These are phyloP conservation scores for Pterocles gutturalis DNA, from an alignment of 2,113 vertebrate genomes.

Conservation along the genomic window DNA sequence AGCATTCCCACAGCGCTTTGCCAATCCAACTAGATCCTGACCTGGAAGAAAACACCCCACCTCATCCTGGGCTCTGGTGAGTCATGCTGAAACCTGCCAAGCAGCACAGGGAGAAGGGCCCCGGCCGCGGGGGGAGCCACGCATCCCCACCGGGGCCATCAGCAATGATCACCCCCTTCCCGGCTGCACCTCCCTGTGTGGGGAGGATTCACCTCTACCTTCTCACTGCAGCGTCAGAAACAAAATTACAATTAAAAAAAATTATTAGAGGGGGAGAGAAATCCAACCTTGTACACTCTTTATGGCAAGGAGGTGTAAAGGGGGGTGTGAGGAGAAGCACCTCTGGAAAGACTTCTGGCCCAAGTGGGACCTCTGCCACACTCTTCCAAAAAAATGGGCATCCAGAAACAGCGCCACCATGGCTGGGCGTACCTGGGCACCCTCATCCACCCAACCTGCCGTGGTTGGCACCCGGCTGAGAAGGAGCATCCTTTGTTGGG, in stretches of 20 bases:
- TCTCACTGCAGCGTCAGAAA: not conserved
- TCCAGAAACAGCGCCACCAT: fast-evolving
- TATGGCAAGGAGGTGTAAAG: not conserved
- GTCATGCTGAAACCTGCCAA: not conserved
- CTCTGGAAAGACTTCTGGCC: not conserved
- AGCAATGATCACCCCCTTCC: not conserved
- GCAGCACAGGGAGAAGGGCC: not conserved
- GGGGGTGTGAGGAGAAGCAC: not conserved
- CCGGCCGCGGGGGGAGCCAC: fast-evolving
- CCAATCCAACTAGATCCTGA: slow-evolving; percentile 44
- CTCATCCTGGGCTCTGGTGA: not conserved
- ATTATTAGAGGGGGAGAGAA: not conserved
- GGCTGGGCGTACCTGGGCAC: not conserved
- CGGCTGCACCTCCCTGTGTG: not conserved
- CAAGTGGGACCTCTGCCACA: not conserved
- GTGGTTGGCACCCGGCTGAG: fast-evolving
- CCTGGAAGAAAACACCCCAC: slow-evolving; percentile 31
- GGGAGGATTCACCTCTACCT: not conserved
- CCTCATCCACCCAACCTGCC: fast-evolving
- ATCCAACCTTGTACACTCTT: not conserved
- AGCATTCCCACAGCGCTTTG: slow-evolving; percentile 33
- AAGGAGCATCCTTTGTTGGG: fast-evolving
- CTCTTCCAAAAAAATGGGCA: fast-evolving
- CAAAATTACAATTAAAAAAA: fast-evolving
- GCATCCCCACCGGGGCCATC: fast-evolving